A percentile compares a stretch with the other conserved stretches of the same genome.
These are phyloP conservation scores for Chymomyza amoena DNA, from an alignment of 2,888 invertebrate species.

Conservation along the genomic window DNA sequence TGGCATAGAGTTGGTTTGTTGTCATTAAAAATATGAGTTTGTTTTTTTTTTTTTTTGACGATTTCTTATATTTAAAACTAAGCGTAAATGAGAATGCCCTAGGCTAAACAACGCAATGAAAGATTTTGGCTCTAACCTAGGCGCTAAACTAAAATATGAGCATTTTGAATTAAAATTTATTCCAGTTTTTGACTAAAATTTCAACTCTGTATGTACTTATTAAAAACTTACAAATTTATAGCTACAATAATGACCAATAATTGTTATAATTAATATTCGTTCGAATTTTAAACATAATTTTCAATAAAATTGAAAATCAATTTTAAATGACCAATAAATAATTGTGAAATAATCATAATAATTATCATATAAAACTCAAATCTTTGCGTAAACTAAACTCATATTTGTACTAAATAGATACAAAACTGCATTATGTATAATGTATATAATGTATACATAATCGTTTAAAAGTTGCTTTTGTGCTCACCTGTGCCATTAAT, in stretches of 20 bases:
- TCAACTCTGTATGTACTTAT: slow-evolving; percentile 23
- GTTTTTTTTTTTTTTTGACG: slow-evolving; percentile 16
- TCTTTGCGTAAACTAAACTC: neutral
- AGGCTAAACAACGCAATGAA: slow-evolving; percentile 33
- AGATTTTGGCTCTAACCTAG: slow-evolving; percentile 4
- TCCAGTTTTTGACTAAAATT: neutral
- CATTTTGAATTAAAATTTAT: neutral
- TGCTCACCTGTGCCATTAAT: slow-evolving; percentile 94
- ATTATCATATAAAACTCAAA: neutral
- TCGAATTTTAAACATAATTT: slow-evolving; percentile 21
- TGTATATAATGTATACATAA: neutral
- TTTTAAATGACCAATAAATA: neutral
- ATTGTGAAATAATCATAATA: neutral
- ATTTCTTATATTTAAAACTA: slow-evolving; percentile 35
- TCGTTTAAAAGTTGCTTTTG: slow-evolving; percentile 11
- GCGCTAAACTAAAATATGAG: neutral
- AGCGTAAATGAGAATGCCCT: slow-evolving; percentile 17
- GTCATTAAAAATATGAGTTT: slow-evolving; percentile 43
- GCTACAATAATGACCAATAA: slow-evolving; percentile 37
- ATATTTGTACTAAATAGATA: neutral
- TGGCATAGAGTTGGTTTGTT: slow-evolving; percentile 79
- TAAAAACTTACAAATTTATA: slow-evolving; percentile 32
- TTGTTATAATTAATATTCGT: slow-evolving; percentile 32
- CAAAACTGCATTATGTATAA: neutral
- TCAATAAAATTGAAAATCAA: neutral